These are phyloP conservation scores for Motacilla alba DNA, from an alignment of 2,113 vertebrate species.

Conservation along the genomic window DNA sequence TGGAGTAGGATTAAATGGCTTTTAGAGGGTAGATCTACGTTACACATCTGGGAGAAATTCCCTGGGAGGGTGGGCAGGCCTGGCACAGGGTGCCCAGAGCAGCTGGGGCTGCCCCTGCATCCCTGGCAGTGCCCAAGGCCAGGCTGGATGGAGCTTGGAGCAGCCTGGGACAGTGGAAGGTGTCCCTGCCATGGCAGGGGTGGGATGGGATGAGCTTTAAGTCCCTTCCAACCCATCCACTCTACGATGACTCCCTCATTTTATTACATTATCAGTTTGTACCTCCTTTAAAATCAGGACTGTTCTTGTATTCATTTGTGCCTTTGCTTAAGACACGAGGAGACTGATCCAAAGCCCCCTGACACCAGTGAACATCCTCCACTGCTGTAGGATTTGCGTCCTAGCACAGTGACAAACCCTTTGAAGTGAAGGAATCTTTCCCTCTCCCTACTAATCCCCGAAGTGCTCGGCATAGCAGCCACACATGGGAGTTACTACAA, in stretches of 20 bases:
- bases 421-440: neutral
- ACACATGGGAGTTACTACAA: neutral
- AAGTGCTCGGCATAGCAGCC: neutral
- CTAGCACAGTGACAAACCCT: neutral
- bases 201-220: neutral
- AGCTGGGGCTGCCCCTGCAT: neutral
- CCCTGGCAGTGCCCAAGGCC: neutral
- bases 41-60: neutral
- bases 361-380: neutral
- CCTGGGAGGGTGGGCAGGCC: neutral
- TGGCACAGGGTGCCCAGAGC: neutral
- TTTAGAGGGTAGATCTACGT: neutral
- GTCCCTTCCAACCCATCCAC: neutral
- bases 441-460: neutral
- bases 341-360: neutral
- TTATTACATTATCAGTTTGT: neutral
- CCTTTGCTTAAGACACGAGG: neutral
- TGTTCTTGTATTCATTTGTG: neutral
- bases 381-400: neutral
- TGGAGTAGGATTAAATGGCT: neutral
- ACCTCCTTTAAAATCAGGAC: neutral
- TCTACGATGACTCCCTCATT: neutral
- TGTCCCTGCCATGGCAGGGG: neutral
- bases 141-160: neutral
- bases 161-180: neutral